phyloP scores from a whole-genome alignment of 2,797 vertebrate species.

The Cyclura pinguis region DNA sequence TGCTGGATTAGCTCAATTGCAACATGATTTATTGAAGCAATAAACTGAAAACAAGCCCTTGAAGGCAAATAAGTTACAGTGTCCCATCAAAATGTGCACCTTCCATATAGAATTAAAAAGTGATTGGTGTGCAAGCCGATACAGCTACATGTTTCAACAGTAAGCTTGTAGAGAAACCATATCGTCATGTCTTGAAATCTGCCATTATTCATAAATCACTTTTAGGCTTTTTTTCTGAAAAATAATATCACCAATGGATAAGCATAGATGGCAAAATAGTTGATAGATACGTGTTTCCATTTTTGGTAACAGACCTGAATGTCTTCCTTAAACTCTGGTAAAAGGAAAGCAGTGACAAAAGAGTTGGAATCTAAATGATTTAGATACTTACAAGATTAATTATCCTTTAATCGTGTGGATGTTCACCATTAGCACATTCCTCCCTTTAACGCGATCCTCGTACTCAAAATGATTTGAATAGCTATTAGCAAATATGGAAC shows the following conservation, averaged over 20 bases:
- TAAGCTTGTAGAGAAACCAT: background rate
- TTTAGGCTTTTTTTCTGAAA: background rate
- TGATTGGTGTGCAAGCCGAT: too few species aligned
- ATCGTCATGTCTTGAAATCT: background rate
- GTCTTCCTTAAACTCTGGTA: background rate
- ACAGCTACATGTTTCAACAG: background rate
- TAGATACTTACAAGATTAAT: too few species aligned
- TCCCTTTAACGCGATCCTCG: background rate
- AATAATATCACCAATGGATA: background rate
- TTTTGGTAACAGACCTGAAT: background rate
- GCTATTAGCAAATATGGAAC: background rate
- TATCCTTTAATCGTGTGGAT: too few species aligned
- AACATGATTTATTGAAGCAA: background rate
- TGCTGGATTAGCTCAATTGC: slow-evolving; percentile 3
- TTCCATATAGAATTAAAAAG: background rate
- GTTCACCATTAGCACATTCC: background rate
- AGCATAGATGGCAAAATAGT: background rate
- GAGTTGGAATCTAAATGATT: too few species aligned
- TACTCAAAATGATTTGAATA: background rate
- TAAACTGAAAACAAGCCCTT: background rate
- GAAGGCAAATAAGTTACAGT: too few species aligned
- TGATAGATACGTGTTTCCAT: background rate
- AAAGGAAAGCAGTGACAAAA: background rate
- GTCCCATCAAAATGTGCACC: background rate
- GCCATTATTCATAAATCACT: background rate